Evolutionary conservation across 2,797 vertebrate species (phyloP), one percentile per base, ranked within the genome.

Genomic region (Diglossa cyanea): DNA sequence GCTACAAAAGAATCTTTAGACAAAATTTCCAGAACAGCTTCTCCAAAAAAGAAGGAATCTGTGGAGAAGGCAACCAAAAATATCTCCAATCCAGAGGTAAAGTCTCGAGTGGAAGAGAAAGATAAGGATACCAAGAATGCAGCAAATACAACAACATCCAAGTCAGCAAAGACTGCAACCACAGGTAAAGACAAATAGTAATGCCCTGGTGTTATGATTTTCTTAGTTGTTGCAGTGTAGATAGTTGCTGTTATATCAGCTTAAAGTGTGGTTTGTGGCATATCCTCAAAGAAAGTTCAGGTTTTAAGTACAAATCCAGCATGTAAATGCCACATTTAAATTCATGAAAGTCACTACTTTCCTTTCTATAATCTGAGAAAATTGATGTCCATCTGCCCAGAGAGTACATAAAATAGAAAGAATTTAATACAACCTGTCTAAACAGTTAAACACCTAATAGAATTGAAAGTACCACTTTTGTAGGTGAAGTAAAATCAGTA

Each of bases 111-210:
- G 61, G 99, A 99, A 84, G 99, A 99, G 47, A 99, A 99, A 98
- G 99, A 99, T 97, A 98, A 98, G 75, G 98, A 98, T 54, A 99
- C 98, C 71, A 99, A 99, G 98, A 99, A 99, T 93, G 99, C 99
- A 28, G 98, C 99, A 76, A 99, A 99, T 54, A 98, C 98, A 63
- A 99, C 99, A 61, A 98, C 99, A 39, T 99, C 98, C 76, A 99
- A 98, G 94, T 99, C 98, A 4, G 98, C 97, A 24, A 99, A 99
- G 98, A 99, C 97, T 28, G 97, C 97, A 42, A 97, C 98, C 76
- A 97, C 98, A 98, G 99, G 99, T 99, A 94, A 98, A 62, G 28
- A 37, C 11, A 66, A 14, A 45, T 4, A 72, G 7, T 5, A 48
- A 6, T 63, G 68, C 23, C 10, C 12, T 48, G 9, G 3, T 30